Evolutionary conservation across 1,140 invertebrate species (phyloP).

Genomic region (Lamellibrachia luymesi): DNA sequence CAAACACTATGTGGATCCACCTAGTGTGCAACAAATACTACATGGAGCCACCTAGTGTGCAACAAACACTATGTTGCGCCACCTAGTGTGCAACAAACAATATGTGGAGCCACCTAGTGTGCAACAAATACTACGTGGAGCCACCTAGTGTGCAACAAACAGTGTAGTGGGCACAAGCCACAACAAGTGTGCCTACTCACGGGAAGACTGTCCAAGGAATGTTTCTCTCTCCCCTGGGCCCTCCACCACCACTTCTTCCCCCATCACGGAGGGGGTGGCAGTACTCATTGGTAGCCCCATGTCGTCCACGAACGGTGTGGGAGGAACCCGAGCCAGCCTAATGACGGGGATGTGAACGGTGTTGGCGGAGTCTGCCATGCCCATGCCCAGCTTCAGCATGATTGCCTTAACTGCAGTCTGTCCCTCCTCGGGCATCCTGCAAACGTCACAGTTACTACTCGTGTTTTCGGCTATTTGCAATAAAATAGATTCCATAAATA

Average conservation of each 20-base stretch:
- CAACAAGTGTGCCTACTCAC: background rate
- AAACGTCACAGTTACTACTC: no score
- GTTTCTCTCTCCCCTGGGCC: constrained; percentile 20
- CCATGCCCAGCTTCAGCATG: background rate
- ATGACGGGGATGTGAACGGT: background rate
- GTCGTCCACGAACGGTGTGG: background rate
- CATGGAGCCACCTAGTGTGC: background rate
- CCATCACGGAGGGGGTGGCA: constrained; percentile 34
- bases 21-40: background rate
- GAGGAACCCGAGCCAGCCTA: background rate
- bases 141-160: background rate
- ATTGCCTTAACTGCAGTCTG: background rate
- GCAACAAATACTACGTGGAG: background rate
- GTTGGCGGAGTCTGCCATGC: background rate
- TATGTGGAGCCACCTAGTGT: no score
- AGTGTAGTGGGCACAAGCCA: background rate
- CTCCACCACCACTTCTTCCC: constrained; percentile 36
- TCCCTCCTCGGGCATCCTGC: background rate
- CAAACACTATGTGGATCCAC: no score
- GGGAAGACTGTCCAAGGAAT: background rate
- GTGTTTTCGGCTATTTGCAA: no score
- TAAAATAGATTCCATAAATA: no score
- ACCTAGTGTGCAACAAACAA: no score
- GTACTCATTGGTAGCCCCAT: constrained; percentile 37
- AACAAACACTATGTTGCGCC: background rate